Evolutionary conservation across 2,797 vertebrate genomes (phyloP), one percentile per base, ranked within the genome.

Genomic region (Danio albolineatus): DNA sequence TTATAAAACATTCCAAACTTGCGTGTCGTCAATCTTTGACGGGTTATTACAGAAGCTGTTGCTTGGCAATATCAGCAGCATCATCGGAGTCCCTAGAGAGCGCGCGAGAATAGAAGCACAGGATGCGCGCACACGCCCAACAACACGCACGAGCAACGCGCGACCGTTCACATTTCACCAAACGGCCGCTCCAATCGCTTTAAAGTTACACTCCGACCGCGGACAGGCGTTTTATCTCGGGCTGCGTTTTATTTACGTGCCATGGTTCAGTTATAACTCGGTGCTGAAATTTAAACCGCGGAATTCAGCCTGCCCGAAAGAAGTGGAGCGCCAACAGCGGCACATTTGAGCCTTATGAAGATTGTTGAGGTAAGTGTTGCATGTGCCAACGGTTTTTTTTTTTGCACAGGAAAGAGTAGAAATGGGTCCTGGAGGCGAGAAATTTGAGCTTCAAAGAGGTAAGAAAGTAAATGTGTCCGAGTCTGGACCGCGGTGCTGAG

Each of bases 21-120:
- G 77, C 72, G 36, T 67, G 36, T 67, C 54, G 46, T 39, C 64
- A 65, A 73, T 66, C 65, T 73, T 78, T 57, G 69, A 54, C 36
- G 39, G 64, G 70, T 79, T 77, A 73, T 82, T 69, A 61, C 36
- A 64, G 59, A 21, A 65, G 79, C 73, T 73, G 85, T 86, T 86
- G 85, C 82, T 82, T 82, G 85, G 85, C 85, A 86, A 84, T 84
- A 71, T 71, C 78, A 70, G 85, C 81, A 65, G 48, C 69, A 81
- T 70, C 78, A 71, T 73, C 69, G 16, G 61, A 21, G 78, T 86
- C 85, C 79, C 83, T 49, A 38, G 85, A 79, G 82, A 78, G 78
- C 83, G 74, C 82, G 85, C 82, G 70, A 71, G 80, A 82, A 75
- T 76, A 82, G 80, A 72, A 82, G 80, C 78, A 57, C 14, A 69